These are phyloP conservation scores for Drosophila leontia DNA, from an alignment of 1,140 invertebrate genomes.

Conservation along the genomic window DNA sequence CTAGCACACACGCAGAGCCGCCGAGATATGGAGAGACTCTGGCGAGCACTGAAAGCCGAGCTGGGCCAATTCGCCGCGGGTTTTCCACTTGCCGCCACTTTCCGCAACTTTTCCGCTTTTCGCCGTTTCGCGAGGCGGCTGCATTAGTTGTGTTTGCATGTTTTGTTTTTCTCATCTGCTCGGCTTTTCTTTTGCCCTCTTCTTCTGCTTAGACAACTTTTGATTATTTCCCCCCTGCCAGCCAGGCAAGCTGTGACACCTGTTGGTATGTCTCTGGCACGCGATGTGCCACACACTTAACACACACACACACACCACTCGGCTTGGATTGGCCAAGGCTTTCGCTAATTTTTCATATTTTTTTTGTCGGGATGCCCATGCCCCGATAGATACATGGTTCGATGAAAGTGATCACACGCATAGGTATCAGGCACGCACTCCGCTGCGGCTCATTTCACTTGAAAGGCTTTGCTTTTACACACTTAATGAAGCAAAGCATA, in stretches of 20 bases:
- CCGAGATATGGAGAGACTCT: constrained; percentile 24
- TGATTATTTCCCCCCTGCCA: constrained; percentile 32
- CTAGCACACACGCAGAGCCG: constrained; percentile 38
- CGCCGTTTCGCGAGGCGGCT: constrained; percentile 40
- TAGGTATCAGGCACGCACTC: constrained; percentile 8
- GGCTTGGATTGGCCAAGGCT: constrained; percentile 2
- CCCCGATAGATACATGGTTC: constrained; percentile 17
- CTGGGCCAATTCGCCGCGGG: constrained; percentile 34
- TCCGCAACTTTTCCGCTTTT: constrained; percentile 29
- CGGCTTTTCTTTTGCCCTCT: constrained; percentile 37
- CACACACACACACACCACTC: constrained; percentile 12
- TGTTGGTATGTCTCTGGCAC: constrained; percentile 50
- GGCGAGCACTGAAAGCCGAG: constrained; percentile 23
- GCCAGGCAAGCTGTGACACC: constrained; percentile 46
- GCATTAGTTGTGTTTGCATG: constrained; percentile 51
- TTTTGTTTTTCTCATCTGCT: constrained; percentile 42
- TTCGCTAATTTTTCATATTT: constrained; percentile 32
- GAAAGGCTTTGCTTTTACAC: constrained; percentile 8
- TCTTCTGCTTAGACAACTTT: constrained; percentile 53
- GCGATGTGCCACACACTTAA: constrained; percentile 31
- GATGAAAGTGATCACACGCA: constrained; percentile 30
- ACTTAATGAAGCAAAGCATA: not conserved
- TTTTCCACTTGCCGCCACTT: constrained; percentile 19
- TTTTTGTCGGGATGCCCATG: constrained; percentile 23
- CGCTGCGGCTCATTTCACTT: constrained; percentile 20